phyloP scores from a whole-genome alignment of 2,113 vertebrate species.

The Aramus guarauna region DNA sequence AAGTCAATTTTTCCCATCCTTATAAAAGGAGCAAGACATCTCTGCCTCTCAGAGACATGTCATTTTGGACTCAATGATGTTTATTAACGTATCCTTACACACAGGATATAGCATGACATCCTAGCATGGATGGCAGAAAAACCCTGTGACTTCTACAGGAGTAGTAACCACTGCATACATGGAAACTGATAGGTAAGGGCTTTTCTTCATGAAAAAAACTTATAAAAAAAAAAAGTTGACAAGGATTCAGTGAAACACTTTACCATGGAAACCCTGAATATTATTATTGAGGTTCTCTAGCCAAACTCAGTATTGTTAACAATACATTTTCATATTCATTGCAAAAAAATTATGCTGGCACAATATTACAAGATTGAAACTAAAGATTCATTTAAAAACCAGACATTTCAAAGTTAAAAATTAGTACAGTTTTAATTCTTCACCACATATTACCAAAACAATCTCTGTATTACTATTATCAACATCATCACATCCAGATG shows the following conservation, averaged over 20 bases:
- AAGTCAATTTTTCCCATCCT: neutral
- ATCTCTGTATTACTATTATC: neutral
- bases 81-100: neutral
- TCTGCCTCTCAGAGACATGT: neutral
- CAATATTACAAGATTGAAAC: neutral
- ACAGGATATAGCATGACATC: neutral
- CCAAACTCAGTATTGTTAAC: neutral
- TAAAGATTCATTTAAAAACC: neutral
- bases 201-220: neutral
- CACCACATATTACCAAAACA: neutral
- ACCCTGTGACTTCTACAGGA: neutral
- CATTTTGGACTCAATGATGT: neutral
- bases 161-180: neutral
- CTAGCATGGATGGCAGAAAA: neutral
- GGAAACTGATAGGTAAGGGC: neutral
- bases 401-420: neutral
- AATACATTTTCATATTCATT: neutral
- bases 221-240: neutral
- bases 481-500: neutral
- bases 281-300: neutral
- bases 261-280: neutral
- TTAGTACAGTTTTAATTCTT: neutral
- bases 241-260: neutral
- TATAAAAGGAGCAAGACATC: neutral
- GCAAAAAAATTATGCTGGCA: neutral